Percentiles rank a stretch among this genome's conserved stretches.
phyloP scores from a whole-genome alignment of 1,140 invertebrate species.

The Caenorhabditis latens region DNA sequence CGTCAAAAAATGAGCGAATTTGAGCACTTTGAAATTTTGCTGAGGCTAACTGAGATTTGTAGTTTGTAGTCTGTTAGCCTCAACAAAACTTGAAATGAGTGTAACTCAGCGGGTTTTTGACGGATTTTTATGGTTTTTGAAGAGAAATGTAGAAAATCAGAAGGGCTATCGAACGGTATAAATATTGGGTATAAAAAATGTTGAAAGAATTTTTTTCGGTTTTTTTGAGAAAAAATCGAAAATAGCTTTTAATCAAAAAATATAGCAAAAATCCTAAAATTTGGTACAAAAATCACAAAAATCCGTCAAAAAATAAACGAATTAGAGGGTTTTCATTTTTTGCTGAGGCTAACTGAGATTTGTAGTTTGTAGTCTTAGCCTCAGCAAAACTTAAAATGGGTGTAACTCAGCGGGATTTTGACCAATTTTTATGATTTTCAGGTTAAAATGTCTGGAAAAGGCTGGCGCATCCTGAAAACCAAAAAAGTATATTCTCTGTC shows the following conservation, averaged over 20 bases:
- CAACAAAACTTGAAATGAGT: neutral
- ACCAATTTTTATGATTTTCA: no score
- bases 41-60: neutral
- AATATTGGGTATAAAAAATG: no score
- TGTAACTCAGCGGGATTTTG: no score
- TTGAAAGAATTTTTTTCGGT: no score
- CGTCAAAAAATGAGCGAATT: neutral
- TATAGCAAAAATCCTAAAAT: no score
- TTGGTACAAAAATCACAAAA: neutral
- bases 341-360: neutral
- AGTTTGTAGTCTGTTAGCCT: neutral
- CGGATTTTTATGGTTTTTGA: neutral
- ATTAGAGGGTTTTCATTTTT: neutral
- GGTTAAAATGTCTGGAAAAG: no score
- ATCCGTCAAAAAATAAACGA: neutral
- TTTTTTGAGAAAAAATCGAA: no score
- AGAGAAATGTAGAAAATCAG: neutral
- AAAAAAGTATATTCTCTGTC: no score
- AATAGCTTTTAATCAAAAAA: no score
- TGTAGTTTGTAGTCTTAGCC: slow-evolving; percentile 24
- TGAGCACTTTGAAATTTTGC: neutral
- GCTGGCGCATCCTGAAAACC: no score
- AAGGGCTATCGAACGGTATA: no score
- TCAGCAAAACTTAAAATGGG: neutral
- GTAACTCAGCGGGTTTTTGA: neutral